Conservation (phyloP, 2,797 vertebrate genomes). For the Glyptemys insculpta region DNA sequence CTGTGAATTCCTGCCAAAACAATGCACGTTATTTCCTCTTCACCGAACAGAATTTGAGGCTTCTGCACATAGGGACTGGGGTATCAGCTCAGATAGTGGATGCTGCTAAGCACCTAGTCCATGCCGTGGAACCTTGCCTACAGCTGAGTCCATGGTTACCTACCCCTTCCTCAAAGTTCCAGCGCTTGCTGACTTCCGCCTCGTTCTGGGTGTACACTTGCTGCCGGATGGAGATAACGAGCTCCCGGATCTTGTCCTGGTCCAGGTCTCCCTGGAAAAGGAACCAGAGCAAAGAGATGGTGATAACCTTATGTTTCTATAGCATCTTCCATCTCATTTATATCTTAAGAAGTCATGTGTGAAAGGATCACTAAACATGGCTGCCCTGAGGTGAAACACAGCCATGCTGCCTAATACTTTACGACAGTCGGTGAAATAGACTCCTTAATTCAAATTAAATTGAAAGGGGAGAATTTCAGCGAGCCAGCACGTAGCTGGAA, state of each 20-base stretch:
- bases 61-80: neutral
- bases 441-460: neutral
- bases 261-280: slow-evolving; percentile 81
- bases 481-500: neutral
- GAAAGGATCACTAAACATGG: neutral
- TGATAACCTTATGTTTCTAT: neutral
- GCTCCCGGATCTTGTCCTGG: slow-evolving; percentile 84
- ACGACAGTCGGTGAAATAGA: neutral
- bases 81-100: neutral
- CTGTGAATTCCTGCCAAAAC: neutral
- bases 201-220: slow-evolving; percentile 85
- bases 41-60: neutral
- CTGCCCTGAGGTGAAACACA: neutral
- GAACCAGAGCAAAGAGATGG: neutral
- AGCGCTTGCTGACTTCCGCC: slow-evolving; percentile 86
- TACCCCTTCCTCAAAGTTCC: slow-evolving; percentile 88
- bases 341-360: neutral
- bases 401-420: neutral
- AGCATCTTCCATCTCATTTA: neutral
- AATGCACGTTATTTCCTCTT: neutral
- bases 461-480: neutral
- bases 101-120: neutral
- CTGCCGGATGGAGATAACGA: slow-evolving; percentile 81
- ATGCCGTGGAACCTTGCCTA: neutral
- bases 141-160: slow-evolving; percentile 7